phyloP scores from a whole-genome alignment of 2,797 vertebrate genomes.

The Microhierax caerulescens region DNA sequence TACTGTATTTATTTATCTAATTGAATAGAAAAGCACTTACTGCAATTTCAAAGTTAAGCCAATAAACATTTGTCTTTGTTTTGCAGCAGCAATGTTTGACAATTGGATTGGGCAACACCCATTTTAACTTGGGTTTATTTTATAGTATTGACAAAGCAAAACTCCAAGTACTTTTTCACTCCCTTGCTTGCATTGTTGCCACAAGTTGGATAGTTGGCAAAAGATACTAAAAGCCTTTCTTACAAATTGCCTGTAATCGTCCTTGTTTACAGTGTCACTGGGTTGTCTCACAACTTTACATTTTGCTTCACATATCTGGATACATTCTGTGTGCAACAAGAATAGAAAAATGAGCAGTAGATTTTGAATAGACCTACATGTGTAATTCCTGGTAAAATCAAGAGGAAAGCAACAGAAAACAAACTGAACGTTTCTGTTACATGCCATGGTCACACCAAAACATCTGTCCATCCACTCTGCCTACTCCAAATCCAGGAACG shows the following conservation, averaged over 20 bases:
- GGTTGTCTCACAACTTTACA: neutral
- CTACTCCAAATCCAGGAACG: neutral
- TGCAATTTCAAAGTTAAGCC: conserved; percentile 57
- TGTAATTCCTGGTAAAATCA: neutral
- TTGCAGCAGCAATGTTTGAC: conserved; percentile 35
- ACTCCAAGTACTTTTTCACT: neutral
- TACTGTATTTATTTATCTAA: conserved; percentile 65
- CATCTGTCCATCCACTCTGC: neutral
- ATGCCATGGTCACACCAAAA: neutral
- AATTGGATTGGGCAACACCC: conserved; percentile 45
- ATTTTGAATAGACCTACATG: neutral
- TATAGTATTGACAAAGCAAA: neutral
- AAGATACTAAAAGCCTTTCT: neutral
- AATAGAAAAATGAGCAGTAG: neutral
- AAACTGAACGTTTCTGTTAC: neutral
- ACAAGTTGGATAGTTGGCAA: neutral
- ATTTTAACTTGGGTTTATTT: conserved; percentile 48
- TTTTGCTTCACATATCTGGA: neutral
- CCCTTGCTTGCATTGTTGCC: neutral
- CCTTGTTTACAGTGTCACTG: neutral
- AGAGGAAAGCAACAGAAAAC: neutral
- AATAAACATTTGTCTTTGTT: conserved; percentile 61
- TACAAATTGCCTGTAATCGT: neutral
- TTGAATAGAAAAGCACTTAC: conserved; percentile 62
- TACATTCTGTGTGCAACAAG: neutral